Base-by-base conservation (phyloP, 2,113 vertebrate genomes). In the Cavia aperea region DNA sequence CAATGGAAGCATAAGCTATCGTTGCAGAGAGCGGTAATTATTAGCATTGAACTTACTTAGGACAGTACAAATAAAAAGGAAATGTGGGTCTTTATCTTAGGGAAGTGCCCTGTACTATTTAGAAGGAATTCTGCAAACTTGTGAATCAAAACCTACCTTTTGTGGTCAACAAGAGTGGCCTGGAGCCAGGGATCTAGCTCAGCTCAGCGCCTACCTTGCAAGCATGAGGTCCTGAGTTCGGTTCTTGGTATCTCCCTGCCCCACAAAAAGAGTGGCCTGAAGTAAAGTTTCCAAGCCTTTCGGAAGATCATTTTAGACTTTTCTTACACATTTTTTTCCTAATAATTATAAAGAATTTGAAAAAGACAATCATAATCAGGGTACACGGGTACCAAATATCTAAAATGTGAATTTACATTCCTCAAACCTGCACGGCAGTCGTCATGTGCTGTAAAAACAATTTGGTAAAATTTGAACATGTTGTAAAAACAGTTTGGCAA, bases 291-390 rank as follows among this genome's bases (percentile, higher is more conserved):
- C 88, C 43, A 84, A 81, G 62, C 7, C 24, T 91, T 91, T 75
- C 51, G 4, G 66, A 94, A 72, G 94, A 95, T 51, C 66, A 36
- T 94, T 96, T 92, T 65, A n/a, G 15, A 93, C 82, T n/a, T 89
- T 85, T 94, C 8, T 72, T 94, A 16, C 49, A 24, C 23, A n/a
- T 87, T 36, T 86, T 90, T 78, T 86, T 7, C 33, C 33, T 78
- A 21, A 26, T 72, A 83, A 84, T 88, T 91, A 90, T 46, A 66
- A 95, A 86, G 12, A 87, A 54, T 89, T 89, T 88, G 31, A 49
- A 81, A 92, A 88, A 46, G 60, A 82, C 29, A 86, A 49, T 88
- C 82, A 77, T 88, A 73, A 51, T 29, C 56, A 86, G 62, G 2
- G n/a, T 81, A 58, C 63, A 56, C 66, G 14, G 62, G 78, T 93